phyloP scores from a whole-genome alignment of 2,888 invertebrate genomes.

The Coleophora deauratella region DNA sequence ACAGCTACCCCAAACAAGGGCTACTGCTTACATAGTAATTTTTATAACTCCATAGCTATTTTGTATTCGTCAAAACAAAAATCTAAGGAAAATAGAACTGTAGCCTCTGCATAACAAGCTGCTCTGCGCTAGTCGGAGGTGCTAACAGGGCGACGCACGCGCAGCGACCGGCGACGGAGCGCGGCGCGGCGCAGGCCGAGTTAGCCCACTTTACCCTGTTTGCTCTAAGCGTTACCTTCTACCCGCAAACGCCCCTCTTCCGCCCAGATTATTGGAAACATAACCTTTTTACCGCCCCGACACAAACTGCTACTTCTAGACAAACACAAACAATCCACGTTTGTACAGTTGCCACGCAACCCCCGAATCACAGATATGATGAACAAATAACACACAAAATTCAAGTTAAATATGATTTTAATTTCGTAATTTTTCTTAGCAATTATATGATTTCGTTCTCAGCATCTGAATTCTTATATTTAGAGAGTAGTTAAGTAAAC shows the following conservation, averaged over 20 bases:
- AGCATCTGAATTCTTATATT: conserved; percentile 67
- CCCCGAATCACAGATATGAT: no score
- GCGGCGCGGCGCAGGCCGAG: conserved; percentile 38
- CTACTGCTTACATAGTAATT: no score
- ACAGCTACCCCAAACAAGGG: no score
- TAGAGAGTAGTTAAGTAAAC: conserved; percentile 55
- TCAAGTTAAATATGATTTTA: conserved; percentile 73
- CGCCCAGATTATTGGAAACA: conserved; percentile 60
- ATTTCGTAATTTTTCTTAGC: conserved; percentile 73
- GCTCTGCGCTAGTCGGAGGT: conserved; percentile 42
- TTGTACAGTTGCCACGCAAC: background rate
- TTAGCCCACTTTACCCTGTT: conserved; percentile 63
- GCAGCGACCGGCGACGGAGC: conserved; percentile 15
- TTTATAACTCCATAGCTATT: no score
- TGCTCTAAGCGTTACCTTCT: conserved; percentile 55
- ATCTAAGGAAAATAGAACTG: background rate
- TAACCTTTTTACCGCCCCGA: conserved; percentile 49
- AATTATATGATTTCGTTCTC: conserved; percentile 69
- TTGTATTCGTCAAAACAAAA: no score
- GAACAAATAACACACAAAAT: conserved; percentile 10
- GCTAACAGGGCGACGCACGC: conserved; percentile 54
- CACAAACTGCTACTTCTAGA: conserved; percentile 40
- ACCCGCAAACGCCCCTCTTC: conserved; percentile 61
- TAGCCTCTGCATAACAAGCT: conserved; percentile 12
- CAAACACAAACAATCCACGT: conserved; percentile 19